Evolutionary conservation across 1,140 invertebrate genomes (phyloP), one percentile per base, ranked within the genome.

Genomic region (Drosophila rhopaloa): DNA sequence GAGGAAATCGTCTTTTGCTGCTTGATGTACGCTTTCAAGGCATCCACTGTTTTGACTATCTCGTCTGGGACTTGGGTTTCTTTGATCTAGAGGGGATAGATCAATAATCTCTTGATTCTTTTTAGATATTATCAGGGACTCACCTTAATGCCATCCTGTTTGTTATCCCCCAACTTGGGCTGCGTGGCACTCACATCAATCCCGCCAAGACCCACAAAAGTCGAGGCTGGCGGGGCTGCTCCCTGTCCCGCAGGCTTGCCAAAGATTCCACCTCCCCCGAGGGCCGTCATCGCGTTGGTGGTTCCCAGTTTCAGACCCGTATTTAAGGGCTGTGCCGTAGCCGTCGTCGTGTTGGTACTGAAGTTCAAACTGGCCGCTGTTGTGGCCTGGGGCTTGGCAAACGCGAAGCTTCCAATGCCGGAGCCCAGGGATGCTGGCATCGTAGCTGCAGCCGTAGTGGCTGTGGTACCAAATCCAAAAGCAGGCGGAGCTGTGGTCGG

Each of bases 1-100:
- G 97, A 97, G 73, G 96, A 96, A 8, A 96, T 93, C 0, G 94
- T 93, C 92, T 98, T 98, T 90, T 97, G 96, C 56, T 95, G 95
- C 93, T 97, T 97, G 0, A 97, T 96, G 93, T 96, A 96, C 58
- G 95, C 95, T 81, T 97, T 98, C 72, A 94, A 94, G 27, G 93
- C 88, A 63, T 95, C 94, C 50, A 95, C 93, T 0, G 93, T 93
- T 19, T 93, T 93, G 4, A 91, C 91, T 41, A 97, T 94, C 93
- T 97, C 95, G 83, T 96, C 95, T 9, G 97, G 96, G 59, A 97
- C 93, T 54, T 94, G 88, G 61, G 95, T 95, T 80, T 96, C 96
- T 92, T 96, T 96, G 0, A 95, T 93, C 67, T 89, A 63, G 1
- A 13, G 1, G 8, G 41, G 13, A 11, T 8, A 1, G 14, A 9